Conservation (phyloP, 2,888 invertebrate species). For the Epinotia bilunana region DNA sequence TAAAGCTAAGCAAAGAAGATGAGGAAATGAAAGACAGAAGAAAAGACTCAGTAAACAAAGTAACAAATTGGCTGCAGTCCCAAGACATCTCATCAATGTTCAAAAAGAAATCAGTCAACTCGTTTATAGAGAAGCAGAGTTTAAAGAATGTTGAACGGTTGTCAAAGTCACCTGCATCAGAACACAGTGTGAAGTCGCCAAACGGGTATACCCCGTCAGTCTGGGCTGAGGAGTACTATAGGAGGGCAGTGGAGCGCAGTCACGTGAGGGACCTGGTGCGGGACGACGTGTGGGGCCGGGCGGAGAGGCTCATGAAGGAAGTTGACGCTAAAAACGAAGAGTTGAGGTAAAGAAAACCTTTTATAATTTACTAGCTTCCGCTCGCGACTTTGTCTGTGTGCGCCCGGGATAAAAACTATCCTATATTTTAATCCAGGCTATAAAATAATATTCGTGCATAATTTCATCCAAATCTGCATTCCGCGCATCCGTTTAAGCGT, state of each 20-base stretch:
- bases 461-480: too few species aligned
- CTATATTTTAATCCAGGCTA: too few species aligned
- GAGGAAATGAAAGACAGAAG: background rate
- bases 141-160: background rate
- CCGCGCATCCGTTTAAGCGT: too few species aligned
- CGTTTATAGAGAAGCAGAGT: background rate
- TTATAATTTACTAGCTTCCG: background rate
- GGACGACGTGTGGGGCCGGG: slow-evolving; percentile 61
- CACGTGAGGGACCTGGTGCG: slow-evolving; percentile 51
- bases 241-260: slow-evolving; percentile 56
- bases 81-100: slow-evolving; percentile 27
- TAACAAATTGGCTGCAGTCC: slow-evolving; percentile 35
- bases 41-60: slow-evolving; percentile 32
- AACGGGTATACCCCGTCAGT: slow-evolving; percentile 54
- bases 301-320: slow-evolving; percentile 60
- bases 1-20: slow-evolving; percentile 14
- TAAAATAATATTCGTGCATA: too few species aligned
- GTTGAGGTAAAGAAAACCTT: slow-evolving; percentile 1
- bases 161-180: slow-evolving; percentile 6
- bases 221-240: slow-evolving; percentile 60
- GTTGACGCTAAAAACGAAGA: slow-evolving; percentile 53
- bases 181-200: slow-evolving; percentile 28
- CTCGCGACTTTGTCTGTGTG: too few species aligned
- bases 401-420: too few species aligned
- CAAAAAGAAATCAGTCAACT: slow-evolving; percentile 20